Evolutionary conservation across 2,113 vertebrate genomes (phyloP).

Genomic region (Chaetodon auriga): DNA sequence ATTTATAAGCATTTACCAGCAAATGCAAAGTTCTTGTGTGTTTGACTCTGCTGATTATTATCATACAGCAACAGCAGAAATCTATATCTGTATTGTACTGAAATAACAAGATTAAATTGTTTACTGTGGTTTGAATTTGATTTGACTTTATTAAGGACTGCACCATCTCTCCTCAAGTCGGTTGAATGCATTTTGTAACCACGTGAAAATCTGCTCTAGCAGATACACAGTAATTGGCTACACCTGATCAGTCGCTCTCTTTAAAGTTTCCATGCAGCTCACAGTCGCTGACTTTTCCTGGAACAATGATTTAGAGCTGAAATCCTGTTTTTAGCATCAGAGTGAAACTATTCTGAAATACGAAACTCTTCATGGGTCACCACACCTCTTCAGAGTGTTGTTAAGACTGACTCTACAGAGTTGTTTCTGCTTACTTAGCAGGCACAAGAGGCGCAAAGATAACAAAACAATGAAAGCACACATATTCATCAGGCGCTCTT

Average conservation of each 20-base stretch:
- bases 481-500: slow-evolving; percentile 46
- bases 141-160: neutral
- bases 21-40: slow-evolving; percentile 26
- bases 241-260: neutral
- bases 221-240: neutral
- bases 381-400: neutral
- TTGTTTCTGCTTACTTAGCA: slow-evolving; percentile 47
- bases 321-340: slow-evolving; percentile 13
- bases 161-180: slow-evolving; percentile 39
- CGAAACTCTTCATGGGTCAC: neutral
- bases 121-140: slow-evolving; percentile 4
- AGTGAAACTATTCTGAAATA: neutral
- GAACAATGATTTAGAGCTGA: neutral
- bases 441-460: slow-evolving; percentile 45
- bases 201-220: slow-evolving; percentile 32
- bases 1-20: slow-evolving; percentile 44
- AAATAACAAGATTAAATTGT: slow-evolving; percentile 62
- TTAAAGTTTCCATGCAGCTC: too few species aligned
- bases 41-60: slow-evolving; percentile 21
- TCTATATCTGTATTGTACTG: slow-evolving; percentile 18
- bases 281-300: neutral
- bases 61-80: neutral
- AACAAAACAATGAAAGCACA: slow-evolving; percentile 56
- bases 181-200: slow-evolving; percentile 10
- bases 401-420: slow-evolving; percentile 4